A percentile compares a stretch with the other conserved stretches of the same genome.
Conservation (phyloP, 1,140 invertebrate species). For the Drosophila trapezifrons region DNA sequence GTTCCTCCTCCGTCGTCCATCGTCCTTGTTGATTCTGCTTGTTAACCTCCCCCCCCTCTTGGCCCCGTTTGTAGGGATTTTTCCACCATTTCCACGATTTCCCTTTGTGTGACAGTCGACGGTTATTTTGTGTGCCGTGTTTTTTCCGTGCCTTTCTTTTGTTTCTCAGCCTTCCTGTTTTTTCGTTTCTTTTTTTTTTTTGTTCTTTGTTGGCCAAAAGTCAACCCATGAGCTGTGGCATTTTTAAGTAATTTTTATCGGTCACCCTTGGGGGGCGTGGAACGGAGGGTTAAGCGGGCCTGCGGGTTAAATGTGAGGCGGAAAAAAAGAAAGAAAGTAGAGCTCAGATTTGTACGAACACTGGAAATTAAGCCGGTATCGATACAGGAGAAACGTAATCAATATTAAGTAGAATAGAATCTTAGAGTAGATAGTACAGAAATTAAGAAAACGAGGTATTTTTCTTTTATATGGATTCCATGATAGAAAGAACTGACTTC, state of each 20-base stretch:
- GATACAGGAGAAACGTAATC: background rate
- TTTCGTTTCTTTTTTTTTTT: slow-evolving; percentile 36
- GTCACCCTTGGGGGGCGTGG: slow-evolving; percentile 36
- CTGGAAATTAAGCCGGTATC: background rate
- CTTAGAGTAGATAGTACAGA: too few species aligned
- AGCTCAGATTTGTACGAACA: slow-evolving; percentile 1
- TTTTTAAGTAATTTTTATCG: slow-evolving; percentile 84
- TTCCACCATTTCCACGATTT: slow-evolving; percentile 20
- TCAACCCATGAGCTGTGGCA: slow-evolving; percentile 83
- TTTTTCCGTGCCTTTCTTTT: slow-evolving; percentile 35
- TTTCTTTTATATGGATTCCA: too few species aligned
- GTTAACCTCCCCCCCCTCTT: slow-evolving; percentile 6
- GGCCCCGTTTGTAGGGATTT: slow-evolving; percentile 7
- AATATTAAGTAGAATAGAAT: background rate
- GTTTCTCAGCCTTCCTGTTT: background rate
- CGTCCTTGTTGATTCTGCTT: slow-evolving; percentile 13
- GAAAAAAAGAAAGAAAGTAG: background rate
- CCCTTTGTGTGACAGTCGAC: slow-evolving; percentile 54
- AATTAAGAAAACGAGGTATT: background rate
- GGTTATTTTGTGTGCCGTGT: slow-evolving; percentile 44
- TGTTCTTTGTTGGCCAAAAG: slow-evolving; percentile 79
- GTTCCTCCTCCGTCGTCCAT: background rate
- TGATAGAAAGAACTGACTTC: too few species aligned
- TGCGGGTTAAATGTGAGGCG: slow-evolving; percentile 8
- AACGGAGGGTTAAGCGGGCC: background rate